Percentiles rank a stretch among this genome's conserved stretches.
phyloP scores from a whole-genome alignment of 2,113 vertebrate genomes.

The Pygathrix nemaeus region DNA sequence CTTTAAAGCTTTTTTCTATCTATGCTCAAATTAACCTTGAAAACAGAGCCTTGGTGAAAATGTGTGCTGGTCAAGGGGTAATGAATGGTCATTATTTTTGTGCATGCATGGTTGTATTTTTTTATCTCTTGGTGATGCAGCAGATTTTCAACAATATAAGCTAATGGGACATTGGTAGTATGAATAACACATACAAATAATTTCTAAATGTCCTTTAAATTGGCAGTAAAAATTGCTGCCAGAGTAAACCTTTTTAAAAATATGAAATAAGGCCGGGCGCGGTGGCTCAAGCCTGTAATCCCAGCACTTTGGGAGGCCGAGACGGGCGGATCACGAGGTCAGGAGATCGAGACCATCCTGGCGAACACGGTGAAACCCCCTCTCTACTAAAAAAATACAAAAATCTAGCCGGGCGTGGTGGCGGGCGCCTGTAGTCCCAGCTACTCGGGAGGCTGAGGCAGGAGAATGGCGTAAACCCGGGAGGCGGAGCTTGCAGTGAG shows the following conservation, averaged over 20 bases:
- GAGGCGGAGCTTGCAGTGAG: too few relatives aligned
- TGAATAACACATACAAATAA: background rate
- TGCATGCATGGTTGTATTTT: background rate
- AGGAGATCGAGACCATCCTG: too few relatives aligned
- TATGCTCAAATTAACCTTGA: slow-evolving; percentile 46
- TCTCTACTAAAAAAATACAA: too few relatives aligned
- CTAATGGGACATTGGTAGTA: slow-evolving; percentile 27
- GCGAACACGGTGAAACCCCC: too few relatives aligned
- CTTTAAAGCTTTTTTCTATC: background rate
- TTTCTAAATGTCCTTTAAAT: slow-evolving; percentile 35
- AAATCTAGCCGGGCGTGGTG: too few relatives aligned
- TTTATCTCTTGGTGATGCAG: slow-evolving; percentile 10
- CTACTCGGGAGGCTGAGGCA: too few relatives aligned
- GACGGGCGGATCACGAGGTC: too few relatives aligned
- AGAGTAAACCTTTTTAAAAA: background rate
- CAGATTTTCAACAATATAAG: slow-evolving; percentile 39
- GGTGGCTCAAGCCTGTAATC: too few relatives aligned
- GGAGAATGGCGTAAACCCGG: too few relatives aligned
- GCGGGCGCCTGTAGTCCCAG: too few relatives aligned
- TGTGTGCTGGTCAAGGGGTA: background rate
- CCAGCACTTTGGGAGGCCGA: too few relatives aligned
- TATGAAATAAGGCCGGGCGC: background rate
- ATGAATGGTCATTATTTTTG: slow-evolving; percentile 23
- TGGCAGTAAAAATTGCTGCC: background rate
- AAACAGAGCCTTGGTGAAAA: slow-evolving; percentile 23